phyloP scores from a whole-genome alignment of 1,140 invertebrate genomes.

The Heliconius hermathena region DNA sequence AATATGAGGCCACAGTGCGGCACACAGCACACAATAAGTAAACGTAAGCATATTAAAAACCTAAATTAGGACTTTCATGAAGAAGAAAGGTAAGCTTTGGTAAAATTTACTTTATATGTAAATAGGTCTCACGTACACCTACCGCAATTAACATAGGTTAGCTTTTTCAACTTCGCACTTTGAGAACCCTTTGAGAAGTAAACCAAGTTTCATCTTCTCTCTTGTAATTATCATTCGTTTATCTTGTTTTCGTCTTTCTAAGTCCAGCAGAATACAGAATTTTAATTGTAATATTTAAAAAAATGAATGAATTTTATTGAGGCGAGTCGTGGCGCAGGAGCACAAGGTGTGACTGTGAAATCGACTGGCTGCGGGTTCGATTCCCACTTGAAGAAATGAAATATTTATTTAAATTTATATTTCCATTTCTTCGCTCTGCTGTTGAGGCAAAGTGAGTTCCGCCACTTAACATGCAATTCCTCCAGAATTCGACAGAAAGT shows the following conservation, averaged over 20 bases:
- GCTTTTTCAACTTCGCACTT: conserved; percentile 10
- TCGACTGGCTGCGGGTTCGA: no score
- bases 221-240: background rate
- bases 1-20: background rate
- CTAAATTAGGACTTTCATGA: background rate
- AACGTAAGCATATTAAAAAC: background rate
- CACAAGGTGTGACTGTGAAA: no score
- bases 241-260: background rate
- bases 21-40: no score
- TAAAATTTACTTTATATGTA: conserved; percentile 6
- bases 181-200: conserved; percentile 20
- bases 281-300: no score
- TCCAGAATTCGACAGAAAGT: no score
- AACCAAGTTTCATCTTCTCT: background rate
- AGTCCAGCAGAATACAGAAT: background rate
- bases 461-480: no score
- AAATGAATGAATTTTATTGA: no score
- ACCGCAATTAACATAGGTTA: conserved; percentile 1
- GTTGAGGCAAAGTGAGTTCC: no score
- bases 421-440: no score
- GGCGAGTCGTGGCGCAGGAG: no score
- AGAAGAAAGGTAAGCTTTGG: background rate
- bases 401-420: no score
- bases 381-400: no score
- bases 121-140: background rate